phyloP scores from a whole-genome alignment of 2,113 vertebrate species.

The Lepisosteus osseus region DNA sequence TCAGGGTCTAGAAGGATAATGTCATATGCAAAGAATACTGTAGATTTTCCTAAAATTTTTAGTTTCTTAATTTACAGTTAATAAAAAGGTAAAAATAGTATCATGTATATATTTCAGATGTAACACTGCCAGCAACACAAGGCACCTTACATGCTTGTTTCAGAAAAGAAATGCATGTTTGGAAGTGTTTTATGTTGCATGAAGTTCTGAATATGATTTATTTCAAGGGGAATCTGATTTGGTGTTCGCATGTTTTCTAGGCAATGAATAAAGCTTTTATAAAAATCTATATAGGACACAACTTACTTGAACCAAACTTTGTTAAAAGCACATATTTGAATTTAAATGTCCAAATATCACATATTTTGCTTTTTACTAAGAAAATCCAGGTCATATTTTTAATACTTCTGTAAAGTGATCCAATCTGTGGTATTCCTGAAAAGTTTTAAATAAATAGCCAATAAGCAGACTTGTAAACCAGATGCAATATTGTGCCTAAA shows the following conservation, averaged over 20 bases:
- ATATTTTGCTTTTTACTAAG: neutral
- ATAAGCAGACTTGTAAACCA: constrained; percentile 32
- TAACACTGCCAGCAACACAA: constrained; percentile 80
- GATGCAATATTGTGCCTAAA: constrained; percentile 53
- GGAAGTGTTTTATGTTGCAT: constrained; percentile 75
- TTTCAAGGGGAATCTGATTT: constrained; percentile 69
- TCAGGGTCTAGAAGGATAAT: constrained; percentile 91
- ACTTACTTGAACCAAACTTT: constrained; percentile 51
- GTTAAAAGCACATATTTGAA: constrained; percentile 25
- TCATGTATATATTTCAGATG: constrained; percentile 68
- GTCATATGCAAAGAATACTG: constrained; percentile 89
- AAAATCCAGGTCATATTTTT: constrained; percentile 14
- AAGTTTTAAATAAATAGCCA: constrained; percentile 37
- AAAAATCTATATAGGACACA: constrained; percentile 54
- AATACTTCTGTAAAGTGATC: constrained; percentile 20
- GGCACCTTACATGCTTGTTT: constrained; percentile 77
- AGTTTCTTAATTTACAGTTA: constrained; percentile 79
- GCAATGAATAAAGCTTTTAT: constrained; percentile 55
- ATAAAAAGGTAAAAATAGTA: constrained; percentile 53
- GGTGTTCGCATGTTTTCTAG: constrained; percentile 69
- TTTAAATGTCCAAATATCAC: neutral
- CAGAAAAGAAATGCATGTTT: constrained; percentile 74
- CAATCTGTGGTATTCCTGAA: neutral
- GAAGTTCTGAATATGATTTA: constrained; percentile 67
- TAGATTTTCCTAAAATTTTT: constrained; percentile 84